phyloP scores from a whole-genome alignment of 1,140 invertebrate genomes.

The Rhagoletis pomonella region DNA sequence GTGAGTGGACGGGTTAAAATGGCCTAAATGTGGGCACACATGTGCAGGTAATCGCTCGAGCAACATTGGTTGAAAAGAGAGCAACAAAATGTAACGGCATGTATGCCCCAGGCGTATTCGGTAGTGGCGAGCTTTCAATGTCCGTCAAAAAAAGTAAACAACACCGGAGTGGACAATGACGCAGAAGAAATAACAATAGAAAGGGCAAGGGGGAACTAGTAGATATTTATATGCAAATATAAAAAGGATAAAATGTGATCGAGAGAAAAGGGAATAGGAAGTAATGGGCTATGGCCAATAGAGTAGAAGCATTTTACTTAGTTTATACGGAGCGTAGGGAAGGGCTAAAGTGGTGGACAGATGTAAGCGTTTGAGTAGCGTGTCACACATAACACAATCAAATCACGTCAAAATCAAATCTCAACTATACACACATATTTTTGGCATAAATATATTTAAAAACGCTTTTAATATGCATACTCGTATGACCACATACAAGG shows the following conservation, averaged over 20 bases:
- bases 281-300: not conserved
- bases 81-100: not conserved
- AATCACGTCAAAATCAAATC: constrained; percentile 21
- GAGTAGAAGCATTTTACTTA: not conserved
- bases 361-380: not conserved
- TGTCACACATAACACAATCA: not conserved
- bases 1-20: not conserved
- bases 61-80: constrained; percentile 2
- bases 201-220: not conserved
- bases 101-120: not conserved
- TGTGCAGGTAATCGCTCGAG: constrained; percentile 16
- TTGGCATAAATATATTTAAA: not conserved
- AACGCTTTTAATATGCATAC: constrained; percentile 21
- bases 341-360: not conserved
- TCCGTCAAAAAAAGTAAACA: not conserved
- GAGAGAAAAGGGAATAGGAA: not conserved
- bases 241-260: constrained; percentile 14
- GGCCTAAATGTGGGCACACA: not conserved
- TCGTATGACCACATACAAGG: not conserved
- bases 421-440: not conserved
- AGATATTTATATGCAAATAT: constrained; percentile 44
- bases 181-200: not conserved
- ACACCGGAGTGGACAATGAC: not conserved
- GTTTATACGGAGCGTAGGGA: not conserved
- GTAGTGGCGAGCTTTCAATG: constrained; percentile 20